These are phyloP conservation scores for Amblyopsis hoosieri DNA, from an alignment of 2,797 vertebrate genomes.

Conservation along the genomic window DNA sequence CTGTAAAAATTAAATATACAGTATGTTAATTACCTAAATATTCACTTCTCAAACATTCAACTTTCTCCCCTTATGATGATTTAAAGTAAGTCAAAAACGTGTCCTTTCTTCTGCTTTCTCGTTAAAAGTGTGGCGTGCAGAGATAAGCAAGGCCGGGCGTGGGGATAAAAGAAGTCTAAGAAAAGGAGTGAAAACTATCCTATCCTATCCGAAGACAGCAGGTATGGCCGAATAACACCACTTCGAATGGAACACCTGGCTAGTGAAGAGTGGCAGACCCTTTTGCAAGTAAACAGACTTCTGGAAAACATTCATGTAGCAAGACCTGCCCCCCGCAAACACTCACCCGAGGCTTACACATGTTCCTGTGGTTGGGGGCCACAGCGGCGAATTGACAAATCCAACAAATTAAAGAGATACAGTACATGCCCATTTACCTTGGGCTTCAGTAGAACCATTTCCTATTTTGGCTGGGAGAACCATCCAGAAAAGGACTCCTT, in stretches of 20 bases:
- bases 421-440: constrained; percentile 27
- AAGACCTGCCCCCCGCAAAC: constrained; percentile 12
- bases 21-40: constrained; percentile 22
- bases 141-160: constrained; percentile 48
- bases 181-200: constrained; percentile 8
- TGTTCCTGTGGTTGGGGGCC: constrained; percentile 1
- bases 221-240: constrained; percentile 18
- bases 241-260: constrained; percentile 11
- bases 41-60: constrained; percentile 64
- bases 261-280: constrained; percentile 13
- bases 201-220: constrained; percentile 17
- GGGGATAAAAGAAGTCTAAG: constrained; percentile 23
- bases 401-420: constrained; percentile 13
- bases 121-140: constrained; percentile 67
- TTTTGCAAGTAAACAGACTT: constrained; percentile 10
- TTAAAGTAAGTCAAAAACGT: constrained; percentile 30
- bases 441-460: constrained; percentile 18
- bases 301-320: constrained; percentile 56
- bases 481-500: too few relatives aligned
- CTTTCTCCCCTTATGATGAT: constrained; percentile 49
- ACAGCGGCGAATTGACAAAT: constrained; percentile 10
- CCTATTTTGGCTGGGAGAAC: too few relatives aligned
- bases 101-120: constrained; percentile 35
- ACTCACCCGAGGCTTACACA: too few relatives aligned
- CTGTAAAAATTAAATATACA: constrained; percentile 36